phyloP scores from a whole-genome alignment of 2,797 vertebrate species.

The Allobates femoralis region DNA sequence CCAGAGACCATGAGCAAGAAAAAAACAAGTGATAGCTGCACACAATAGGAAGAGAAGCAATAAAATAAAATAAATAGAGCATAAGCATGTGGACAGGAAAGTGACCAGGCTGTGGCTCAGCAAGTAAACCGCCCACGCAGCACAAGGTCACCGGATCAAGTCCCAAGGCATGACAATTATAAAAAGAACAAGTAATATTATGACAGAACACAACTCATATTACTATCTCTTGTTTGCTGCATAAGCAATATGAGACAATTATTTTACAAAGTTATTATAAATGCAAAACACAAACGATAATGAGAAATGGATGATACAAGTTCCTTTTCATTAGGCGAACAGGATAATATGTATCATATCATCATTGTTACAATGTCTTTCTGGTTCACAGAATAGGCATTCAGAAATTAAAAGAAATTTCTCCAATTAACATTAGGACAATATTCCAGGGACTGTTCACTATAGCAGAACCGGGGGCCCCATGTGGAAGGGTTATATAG shows the following conservation, averaged over 20 bases:
- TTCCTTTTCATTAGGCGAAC: background rate
- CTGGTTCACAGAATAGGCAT: background rate
- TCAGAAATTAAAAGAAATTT: background rate
- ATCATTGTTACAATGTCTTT: background rate
- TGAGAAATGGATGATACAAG: background rate
- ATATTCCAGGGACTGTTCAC: background rate
- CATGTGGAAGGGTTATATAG: background rate
- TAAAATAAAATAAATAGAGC: too few species aligned
- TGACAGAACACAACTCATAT: background rate
- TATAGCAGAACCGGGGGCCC: background rate
- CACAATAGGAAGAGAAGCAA: too few species aligned
- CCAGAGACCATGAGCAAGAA: too few species aligned
- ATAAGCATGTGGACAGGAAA: too few species aligned
- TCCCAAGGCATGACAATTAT: too few species aligned
- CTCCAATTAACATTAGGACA: background rate
- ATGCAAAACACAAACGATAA: background rate
- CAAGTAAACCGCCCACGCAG: too few species aligned
- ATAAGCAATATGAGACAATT: too few species aligned
- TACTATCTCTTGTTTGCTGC: background rate
- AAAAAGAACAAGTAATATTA: background rate
- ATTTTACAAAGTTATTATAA: background rate
- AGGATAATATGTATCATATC: background rate
- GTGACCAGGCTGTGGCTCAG: too few species aligned
- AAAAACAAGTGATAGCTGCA: too few species aligned
- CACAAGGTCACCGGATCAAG: too few species aligned